A percentile compares a stretch with the other conserved stretches of the same genome.
Conservation (phyloP, 2,113 vertebrate genomes). For the Trogon melanurus region DNA sequence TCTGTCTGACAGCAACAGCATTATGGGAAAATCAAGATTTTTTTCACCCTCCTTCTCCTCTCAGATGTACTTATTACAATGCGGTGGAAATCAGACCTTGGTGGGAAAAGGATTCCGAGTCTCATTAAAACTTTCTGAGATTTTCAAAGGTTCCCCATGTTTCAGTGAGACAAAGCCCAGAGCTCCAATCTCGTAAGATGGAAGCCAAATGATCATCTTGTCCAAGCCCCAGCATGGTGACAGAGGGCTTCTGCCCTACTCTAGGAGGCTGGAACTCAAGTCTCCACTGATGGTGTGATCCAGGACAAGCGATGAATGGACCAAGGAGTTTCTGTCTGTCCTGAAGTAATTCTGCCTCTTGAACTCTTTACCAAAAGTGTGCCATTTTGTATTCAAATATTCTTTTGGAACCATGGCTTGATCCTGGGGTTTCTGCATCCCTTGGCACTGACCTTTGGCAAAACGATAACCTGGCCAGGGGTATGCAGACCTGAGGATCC, state of each 20-base stretch:
- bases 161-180: neutral
- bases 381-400: neutral
- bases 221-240: neutral
- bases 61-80: neutral
- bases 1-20: neutral
- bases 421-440: neutral
- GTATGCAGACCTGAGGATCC: neutral
- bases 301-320: neutral
- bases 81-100: neutral
- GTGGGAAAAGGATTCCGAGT: neutral
- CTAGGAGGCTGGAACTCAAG: neutral
- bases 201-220: neutral
- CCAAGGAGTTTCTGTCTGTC: neutral
- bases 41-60: neutral
- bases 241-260: neutral
- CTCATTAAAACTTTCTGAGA: neutral
- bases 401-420: neutral
- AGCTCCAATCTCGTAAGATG: neutral
- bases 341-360: neutral
- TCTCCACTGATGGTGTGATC: fast-evolving
- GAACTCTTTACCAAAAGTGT: neutral
- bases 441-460: neutral
- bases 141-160: neutral
- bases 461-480: neutral
- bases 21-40: neutral